These are phyloP conservation scores for Bolborhynchus lineola DNA, from an alignment of 2,113 vertebrate species.

Conservation along the genomic window DNA sequence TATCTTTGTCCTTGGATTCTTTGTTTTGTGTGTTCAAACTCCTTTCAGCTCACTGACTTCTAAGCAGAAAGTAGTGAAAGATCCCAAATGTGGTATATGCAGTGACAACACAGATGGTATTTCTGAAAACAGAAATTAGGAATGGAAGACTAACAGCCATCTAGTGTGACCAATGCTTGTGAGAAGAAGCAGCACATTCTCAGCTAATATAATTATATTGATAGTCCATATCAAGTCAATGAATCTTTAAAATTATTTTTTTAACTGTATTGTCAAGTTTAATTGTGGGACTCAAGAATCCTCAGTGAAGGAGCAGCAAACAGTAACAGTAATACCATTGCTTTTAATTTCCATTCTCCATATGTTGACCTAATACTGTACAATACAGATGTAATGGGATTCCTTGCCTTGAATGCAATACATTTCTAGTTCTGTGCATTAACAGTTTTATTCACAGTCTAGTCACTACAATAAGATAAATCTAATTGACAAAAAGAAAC, in stretches of 20 bases:
- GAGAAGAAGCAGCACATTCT: background rate
- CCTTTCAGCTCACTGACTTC: background rate
- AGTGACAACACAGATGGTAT: background rate
- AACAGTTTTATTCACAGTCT: background rate
- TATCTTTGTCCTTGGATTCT: background rate
- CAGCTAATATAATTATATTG: background rate
- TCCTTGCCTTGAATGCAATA: background rate
- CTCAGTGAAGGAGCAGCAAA: background rate
- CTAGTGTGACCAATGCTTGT: background rate
- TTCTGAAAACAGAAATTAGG: constrained; percentile 1
- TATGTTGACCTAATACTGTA: background rate
- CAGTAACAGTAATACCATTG: background rate
- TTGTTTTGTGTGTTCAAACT: background rate
- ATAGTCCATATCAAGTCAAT: background rate
- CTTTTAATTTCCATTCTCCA: background rate
- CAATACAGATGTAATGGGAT: background rate
- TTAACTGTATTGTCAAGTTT: background rate
- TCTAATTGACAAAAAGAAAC: background rate
- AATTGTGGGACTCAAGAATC: background rate
- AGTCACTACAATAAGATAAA: background rate
- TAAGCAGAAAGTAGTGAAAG: background rate
- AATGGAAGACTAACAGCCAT: background rate
- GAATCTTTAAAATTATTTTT: background rate
- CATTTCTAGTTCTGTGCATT: background rate
- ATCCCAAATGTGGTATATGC: background rate